Evolutionary conservation across 2,113 vertebrate species (phyloP).

Genomic region (Prolemur simus): DNA sequence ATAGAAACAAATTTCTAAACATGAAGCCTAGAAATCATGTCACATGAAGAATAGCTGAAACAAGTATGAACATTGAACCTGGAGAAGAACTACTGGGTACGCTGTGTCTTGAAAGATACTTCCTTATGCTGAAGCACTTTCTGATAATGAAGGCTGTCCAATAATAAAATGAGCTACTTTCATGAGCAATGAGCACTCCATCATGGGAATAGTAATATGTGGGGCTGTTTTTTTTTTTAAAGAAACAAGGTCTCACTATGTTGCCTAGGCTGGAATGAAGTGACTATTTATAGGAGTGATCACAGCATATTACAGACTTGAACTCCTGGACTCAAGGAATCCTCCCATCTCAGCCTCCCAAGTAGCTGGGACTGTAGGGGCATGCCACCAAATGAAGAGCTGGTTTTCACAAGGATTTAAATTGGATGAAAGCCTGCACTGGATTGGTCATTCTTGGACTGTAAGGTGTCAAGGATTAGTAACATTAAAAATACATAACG

Average conservation of each 20-base stretch:
- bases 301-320: no score
- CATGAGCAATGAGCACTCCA: background rate
- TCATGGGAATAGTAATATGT: background rate
- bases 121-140: background rate
- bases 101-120: background rate
- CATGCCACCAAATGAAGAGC: no score
- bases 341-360: no score
- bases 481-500: background rate
- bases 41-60: background rate
- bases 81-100: background rate
- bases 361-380: no score
- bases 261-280: no score
- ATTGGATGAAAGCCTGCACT: background rate
- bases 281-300: no score
- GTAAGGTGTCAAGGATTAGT: background rate
- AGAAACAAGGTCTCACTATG: no score
- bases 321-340: no score
- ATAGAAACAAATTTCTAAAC: constrained; percentile 3
- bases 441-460: background rate
- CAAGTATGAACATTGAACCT: background rate
- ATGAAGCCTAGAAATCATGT: background rate
- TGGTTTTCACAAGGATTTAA: background rate
- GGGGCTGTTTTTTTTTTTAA: background rate
- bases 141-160: background rate
- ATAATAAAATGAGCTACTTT: background rate